Conservation (phyloP, 1,140 invertebrate genomes). For the Dreissena polymorpha region DNA sequence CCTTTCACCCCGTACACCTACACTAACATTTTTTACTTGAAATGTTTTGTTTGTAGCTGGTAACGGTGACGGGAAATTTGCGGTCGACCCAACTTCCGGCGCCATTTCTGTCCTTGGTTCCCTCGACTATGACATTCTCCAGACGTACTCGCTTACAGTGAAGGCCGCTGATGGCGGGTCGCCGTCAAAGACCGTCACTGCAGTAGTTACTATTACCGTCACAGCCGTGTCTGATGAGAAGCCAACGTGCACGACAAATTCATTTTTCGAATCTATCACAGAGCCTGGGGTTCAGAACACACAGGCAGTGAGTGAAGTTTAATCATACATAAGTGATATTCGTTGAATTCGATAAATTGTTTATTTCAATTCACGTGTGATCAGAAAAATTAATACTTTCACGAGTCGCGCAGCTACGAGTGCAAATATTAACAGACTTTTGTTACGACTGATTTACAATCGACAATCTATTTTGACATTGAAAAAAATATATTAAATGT, state of each 20-base stretch:
- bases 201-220: constrained; percentile 55
- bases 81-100: constrained; percentile 55
- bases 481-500: too few relatives aligned
- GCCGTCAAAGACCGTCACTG: constrained; percentile 4
- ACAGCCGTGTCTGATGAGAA: constrained; percentile 64
- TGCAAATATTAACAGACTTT: too few relatives aligned
- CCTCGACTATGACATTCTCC: constrained; percentile 64
- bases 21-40: too few relatives aligned
- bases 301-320: constrained; percentile 1
- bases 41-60: background rate
- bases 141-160: constrained; percentile 54
- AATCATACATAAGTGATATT: constrained; percentile 6
- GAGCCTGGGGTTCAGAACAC: constrained; percentile 4
- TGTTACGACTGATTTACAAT: too few relatives aligned
- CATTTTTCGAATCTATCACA: background rate
- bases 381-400: constrained; percentile 77
- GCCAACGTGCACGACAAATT: constrained; percentile 55
- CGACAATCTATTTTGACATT: too few relatives aligned
- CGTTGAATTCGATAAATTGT: constrained; percentile 77
- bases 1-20: too few relatives aligned
- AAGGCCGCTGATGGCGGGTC: constrained; percentile 54
- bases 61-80: constrained; percentile 45
- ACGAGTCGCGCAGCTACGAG: background rate
- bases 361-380: constrained; percentile 84
- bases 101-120: constrained; percentile 29